phyloP scores from a whole-genome alignment of 1,140 invertebrate genomes.

The Hermatobates lingyangjiaoensis region DNA sequence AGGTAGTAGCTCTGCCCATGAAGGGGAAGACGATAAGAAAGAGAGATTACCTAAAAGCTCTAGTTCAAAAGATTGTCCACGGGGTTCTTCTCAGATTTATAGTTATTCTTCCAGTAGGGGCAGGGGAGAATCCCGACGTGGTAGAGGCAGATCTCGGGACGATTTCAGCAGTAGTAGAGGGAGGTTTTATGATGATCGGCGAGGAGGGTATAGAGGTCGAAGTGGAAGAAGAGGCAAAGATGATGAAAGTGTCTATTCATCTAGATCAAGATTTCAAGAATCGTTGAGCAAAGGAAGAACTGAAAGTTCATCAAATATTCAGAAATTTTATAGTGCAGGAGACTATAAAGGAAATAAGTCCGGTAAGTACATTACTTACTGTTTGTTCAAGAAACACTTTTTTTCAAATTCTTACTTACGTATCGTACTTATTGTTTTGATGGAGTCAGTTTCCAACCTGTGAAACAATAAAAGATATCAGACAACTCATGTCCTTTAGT shows the following conservation, averaged over 20 bases:
- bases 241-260: background rate
- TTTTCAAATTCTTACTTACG: background rate
- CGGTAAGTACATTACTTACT: background rate
- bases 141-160: slow-evolving; percentile 10
- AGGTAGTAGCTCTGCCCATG: slow-evolving; percentile 3
- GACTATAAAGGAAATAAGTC: background rate
- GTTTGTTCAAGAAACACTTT: background rate
- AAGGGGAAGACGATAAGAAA: background rate
- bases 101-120: slow-evolving; percentile 1
- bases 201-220: background rate
- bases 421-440: background rate
- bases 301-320: background rate
- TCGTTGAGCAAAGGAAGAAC: background rate
- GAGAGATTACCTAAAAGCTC: background rate
- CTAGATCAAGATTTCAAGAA: background rate
- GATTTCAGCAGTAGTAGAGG: slow-evolving; percentile 24
- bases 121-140: background rate
- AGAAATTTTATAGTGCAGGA: background rate
- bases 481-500: background rate
- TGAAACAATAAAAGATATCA: background rate
- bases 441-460: background rate
- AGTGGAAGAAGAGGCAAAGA: background rate
- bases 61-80: background rate
- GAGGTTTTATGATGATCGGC: slow-evolving; percentile 1
- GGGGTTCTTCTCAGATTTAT: background rate